A percentile compares a stretch with the other conserved stretches of the same genome.
These are phyloP conservation scores for Lepidurus arcticus DNA, from an alignment of 1,140 invertebrate genomes.

Conservation along the genomic window DNA sequence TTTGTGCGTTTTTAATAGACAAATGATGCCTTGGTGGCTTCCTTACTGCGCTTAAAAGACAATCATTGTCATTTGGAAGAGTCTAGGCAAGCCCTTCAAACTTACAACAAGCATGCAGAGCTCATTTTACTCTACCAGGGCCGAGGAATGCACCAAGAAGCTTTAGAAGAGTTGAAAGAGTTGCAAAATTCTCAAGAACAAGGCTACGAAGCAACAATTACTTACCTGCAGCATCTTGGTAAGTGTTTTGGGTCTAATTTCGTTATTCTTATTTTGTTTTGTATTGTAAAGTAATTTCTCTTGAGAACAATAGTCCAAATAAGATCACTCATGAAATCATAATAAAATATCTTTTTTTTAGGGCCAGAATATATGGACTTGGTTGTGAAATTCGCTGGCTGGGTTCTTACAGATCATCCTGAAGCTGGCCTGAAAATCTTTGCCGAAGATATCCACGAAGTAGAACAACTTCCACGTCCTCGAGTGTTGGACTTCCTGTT, in stretches of 20 bases:
- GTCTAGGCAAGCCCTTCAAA: conserved; percentile 79
- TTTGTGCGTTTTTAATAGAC: conserved; percentile 56
- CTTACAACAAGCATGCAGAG: conserved; percentile 83
- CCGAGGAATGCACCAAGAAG: conserved; percentile 85
- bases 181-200: conserved; percentile 40
- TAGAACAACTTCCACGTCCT: conserved; percentile 78
- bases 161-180: conserved; percentile 77
- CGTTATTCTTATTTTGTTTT: neutral
- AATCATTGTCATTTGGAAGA: conserved; percentile 94
- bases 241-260: conserved; percentile 37
- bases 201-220: conserved; percentile 67
- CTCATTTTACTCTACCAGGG: conserved; percentile 93
- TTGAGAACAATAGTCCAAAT: conserved; percentile 23
- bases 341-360: conserved; percentile 42
- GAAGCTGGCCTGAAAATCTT: conserved; percentile 91
- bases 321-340: neutral
- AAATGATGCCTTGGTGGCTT: conserved; percentile 87
- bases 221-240: conserved; percentile 87
- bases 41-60: conserved; percentile 71
- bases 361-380: conserved; percentile 77
- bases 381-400: conserved; percentile 91
- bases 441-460: conserved; percentile 82
- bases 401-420: conserved; percentile 79
- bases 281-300: neutral
- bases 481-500: conserved; percentile 83